Conservation (phyloP, 2,797 vertebrate species). For the Danio choprae region DNA sequence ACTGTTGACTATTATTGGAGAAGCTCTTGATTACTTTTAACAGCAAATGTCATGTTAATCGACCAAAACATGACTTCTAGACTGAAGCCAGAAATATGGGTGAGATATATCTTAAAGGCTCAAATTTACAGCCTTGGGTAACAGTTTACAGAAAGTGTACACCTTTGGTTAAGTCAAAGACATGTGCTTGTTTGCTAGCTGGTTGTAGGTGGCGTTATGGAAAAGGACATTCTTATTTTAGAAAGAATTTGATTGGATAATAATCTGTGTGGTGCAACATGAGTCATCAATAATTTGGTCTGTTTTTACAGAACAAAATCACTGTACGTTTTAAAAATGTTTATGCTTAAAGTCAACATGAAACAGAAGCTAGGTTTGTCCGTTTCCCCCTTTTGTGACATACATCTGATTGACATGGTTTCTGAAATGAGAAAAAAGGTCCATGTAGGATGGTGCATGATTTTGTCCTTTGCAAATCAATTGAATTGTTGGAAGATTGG, state of each 20-base stretch:
- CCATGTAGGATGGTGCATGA: no score
- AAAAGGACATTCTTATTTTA: not conserved
- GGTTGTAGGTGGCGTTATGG: not conserved
- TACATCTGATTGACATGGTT: no score
- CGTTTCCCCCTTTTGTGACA: no score
- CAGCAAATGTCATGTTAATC: not conserved
- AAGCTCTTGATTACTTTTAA: not conserved
- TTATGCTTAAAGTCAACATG: not conserved
- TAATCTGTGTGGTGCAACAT: not conserved
- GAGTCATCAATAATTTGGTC: not conserved
- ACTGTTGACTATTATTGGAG: not conserved
- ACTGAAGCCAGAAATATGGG: constrained; percentile 1
- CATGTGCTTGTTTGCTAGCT: not conserved
- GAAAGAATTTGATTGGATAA: not conserved
- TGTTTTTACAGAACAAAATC: not conserved
- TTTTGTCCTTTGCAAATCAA: no score
- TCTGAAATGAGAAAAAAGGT: no score
- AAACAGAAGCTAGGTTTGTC: no score
- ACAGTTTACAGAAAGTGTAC: no score
- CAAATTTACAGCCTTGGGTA: no score
- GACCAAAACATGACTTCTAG: not conserved
- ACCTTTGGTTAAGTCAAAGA: not conserved
- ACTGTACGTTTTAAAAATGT: not conserved
- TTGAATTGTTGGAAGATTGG: no score
- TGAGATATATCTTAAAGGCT: not conserved